Conservation (phyloP, 2,888 invertebrate genomes). For the Pachycephus smyrnensis region DNA sequence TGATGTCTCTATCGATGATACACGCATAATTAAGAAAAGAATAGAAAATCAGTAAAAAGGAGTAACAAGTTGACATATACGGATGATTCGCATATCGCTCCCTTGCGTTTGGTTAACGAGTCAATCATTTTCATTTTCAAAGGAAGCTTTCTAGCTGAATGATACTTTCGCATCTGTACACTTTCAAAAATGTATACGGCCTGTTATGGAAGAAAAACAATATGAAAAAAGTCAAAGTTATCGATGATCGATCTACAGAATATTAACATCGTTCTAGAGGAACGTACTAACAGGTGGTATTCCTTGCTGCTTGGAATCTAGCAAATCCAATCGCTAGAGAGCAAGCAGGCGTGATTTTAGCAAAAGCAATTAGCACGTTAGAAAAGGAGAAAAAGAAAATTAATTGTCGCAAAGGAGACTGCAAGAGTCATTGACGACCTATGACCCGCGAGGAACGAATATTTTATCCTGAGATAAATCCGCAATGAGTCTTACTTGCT, state of each 20-base stretch:
- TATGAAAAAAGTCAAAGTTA: neutral
- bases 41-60: constrained; percentile 32
- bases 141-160: neutral
- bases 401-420: neutral
- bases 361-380: neutral
- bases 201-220: neutral
- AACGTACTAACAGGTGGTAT: neutral
- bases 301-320: neutral
- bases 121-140: neutral
- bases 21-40: constrained; percentile 25
- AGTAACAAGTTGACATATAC: neutral
- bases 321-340: neutral
- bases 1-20: neutral
- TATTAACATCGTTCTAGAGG: neutral
- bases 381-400: neutral
- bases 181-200: neutral
- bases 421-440: neutral
- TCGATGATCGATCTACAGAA: neutral
- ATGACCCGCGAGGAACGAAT: neutral
- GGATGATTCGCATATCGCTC: neutral
- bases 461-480: neutral
- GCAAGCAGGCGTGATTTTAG: neutral
- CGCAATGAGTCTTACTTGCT: neutral
- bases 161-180: neutral
- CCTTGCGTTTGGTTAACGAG: neutral